These are phyloP conservation scores for Dasypogon diadema DNA, from an alignment of 2,888 invertebrate genomes.

Conservation along the genomic window DNA sequence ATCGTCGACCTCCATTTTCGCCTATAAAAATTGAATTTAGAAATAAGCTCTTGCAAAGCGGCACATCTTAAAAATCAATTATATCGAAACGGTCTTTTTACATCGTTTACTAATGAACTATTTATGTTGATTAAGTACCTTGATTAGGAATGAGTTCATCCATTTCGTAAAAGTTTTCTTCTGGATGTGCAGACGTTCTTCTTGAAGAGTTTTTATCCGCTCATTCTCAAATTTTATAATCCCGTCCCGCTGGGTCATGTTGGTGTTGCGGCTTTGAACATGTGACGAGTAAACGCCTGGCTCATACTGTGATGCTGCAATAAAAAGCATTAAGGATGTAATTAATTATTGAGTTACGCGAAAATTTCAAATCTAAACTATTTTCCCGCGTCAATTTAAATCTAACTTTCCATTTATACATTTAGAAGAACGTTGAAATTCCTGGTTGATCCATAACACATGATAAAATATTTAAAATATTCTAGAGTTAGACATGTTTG, in stretches of 20 bases:
- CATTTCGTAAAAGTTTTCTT: constrained; percentile 99
- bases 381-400: too few species aligned
- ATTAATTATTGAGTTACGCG: not conserved
- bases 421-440: too few species aligned
- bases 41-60: constrained; percentile 24
- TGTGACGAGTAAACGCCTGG: constrained; percentile 75
- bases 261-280: constrained; percentile 77
- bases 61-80: constrained; percentile 8
- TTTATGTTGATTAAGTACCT: constrained; percentile 73
- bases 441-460: too few species aligned
- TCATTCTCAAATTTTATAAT: constrained; percentile 96
- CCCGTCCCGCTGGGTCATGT: constrained; percentile 92
- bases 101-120: constrained; percentile 20
- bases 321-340: constrained; percentile 28
- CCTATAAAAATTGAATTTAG: constrained; percentile 73
- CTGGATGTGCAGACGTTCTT: constrained; percentile 97
- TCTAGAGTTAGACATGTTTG: too few species aligned
- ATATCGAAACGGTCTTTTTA: not conserved
- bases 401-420: too few species aligned
- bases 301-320: constrained; percentile 76
- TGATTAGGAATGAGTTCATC: constrained; percentile 96
- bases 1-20: constrained; percentile 97
- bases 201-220: constrained; percentile 95
- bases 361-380: too few species aligned
- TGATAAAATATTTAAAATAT: too few species aligned